These are phyloP conservation scores for Plusia festucae DNA, from an alignment of 2,888 invertebrate species.

Conservation along the genomic window DNA sequence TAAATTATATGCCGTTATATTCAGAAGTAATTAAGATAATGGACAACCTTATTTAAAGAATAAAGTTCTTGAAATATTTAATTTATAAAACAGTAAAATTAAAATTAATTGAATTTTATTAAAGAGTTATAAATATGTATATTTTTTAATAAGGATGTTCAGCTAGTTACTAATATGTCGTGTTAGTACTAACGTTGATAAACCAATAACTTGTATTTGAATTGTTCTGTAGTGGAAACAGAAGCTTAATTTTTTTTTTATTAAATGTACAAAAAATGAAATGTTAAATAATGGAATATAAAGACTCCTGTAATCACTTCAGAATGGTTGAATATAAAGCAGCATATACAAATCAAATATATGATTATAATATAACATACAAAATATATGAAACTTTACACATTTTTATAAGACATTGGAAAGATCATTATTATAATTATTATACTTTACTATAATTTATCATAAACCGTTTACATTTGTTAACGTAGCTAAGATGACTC, in stretches of 20 bases:
- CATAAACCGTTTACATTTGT: neutral
- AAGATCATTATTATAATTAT: constrained; percentile 9
- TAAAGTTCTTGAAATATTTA: neutral
- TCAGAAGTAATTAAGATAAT: constrained; percentile 5
- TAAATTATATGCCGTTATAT: neutral
- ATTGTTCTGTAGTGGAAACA: constrained; percentile 29
- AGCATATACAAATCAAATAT: constrained; percentile 12
- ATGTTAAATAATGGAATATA: neutral
- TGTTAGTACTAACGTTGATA: constrained; percentile 48
- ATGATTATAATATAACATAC: neutral
- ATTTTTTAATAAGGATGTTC: constrained; percentile 25
- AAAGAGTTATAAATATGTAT: neutral
- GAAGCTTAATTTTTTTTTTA: constrained; percentile 11
- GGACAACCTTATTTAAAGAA: constrained; percentile 27
- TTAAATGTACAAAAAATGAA: neutral
- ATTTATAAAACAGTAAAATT: neutral
- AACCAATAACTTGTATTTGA: constrained; percentile 35
- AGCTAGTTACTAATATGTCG: constrained; percentile 42
- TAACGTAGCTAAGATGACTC: constrained; percentile 18
- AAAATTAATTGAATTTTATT: neutral
- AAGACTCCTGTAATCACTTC: neutral
- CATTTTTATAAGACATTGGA: constrained; percentile 12
- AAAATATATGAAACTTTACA: constrained; percentile 9
- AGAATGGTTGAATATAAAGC: constrained; percentile 3
- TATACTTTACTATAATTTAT: constrained; percentile 5